Conservation (phyloP, 2,113 vertebrate species). For the Progne subis region DNA sequence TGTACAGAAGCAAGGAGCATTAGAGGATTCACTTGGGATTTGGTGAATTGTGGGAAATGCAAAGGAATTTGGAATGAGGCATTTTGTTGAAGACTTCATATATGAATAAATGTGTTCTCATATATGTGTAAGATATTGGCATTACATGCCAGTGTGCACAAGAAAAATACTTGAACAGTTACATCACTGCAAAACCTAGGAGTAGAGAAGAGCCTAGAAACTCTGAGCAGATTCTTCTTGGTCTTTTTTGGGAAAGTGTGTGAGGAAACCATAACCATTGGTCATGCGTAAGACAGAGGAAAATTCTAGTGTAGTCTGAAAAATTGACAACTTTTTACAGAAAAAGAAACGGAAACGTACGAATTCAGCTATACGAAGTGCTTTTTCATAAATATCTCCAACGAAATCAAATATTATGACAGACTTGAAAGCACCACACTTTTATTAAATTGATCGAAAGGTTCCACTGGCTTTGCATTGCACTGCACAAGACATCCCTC, state of each 20-base stretch:
- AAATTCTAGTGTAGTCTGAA: neutral
- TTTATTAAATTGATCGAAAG: constrained; percentile 5
- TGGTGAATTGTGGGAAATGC: neutral
- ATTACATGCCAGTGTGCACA: neutral
- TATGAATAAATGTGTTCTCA: neutral
- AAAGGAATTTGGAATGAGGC: neutral
- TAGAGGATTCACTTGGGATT: neutral
- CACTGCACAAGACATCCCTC: neutral
- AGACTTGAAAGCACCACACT: neutral
- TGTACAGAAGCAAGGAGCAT: neutral
- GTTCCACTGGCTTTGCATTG: neutral
- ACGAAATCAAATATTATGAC: constrained; percentile 35
- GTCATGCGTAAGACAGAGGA: neutral
- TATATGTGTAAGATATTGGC: neutral
- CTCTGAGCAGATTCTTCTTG: neutral
- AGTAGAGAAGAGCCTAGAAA: neutral
- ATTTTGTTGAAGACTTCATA: neutral
- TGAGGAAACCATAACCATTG: neutral
- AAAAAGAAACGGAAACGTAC: neutral
- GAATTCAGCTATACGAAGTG: constrained; percentile 22
- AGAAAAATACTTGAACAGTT: neutral
- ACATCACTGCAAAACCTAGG: neutral
- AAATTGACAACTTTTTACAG: neutral
- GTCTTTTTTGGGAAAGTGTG: neutral
- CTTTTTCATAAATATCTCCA: constrained; percentile 13